Evolutionary conservation across 2,888 invertebrate species (phyloP).

Genomic region (Sphinx pinastri): DNA sequence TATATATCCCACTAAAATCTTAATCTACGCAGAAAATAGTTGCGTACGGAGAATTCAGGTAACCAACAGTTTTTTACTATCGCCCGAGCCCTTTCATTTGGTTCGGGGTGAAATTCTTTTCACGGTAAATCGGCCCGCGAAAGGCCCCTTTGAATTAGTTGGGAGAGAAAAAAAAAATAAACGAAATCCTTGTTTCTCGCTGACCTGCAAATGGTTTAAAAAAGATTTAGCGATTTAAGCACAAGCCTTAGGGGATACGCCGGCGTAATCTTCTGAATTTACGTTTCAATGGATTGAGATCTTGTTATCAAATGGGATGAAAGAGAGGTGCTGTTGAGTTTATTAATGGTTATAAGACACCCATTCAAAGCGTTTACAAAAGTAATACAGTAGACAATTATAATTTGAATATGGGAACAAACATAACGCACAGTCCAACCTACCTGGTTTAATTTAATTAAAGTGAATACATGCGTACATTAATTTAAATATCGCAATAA

Average conservation of each 20-base stretch:
- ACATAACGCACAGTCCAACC: no score
- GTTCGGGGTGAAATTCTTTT: conserved; percentile 69
- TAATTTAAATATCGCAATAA: no score
- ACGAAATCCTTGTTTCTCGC: conserved; percentile 50
- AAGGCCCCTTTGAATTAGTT: conserved; percentile 63
- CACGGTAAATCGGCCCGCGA: conserved; percentile 65
- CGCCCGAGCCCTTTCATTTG: conserved; percentile 46
- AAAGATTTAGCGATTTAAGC: conserved; percentile 48
- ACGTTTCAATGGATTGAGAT: conserved; percentile 49
- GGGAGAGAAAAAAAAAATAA: conserved; percentile 40
- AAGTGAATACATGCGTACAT: no score
- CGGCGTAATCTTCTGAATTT: conserved; percentile 48
- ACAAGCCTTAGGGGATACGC: conserved; percentile 36
- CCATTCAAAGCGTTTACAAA: neutral
- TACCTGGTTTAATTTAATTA: no score
- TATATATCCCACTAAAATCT: conserved; percentile 48
- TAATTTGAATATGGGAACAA: neutral
- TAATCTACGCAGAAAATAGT: conserved; percentile 53
- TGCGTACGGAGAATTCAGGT: conserved; percentile 54
- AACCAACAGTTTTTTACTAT: conserved; percentile 59
- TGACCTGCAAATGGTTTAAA: conserved; percentile 56
- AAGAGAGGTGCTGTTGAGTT: conserved; percentile 21
- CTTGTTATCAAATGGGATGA: conserved; percentile 43
- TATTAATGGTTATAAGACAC: conserved; percentile 13
- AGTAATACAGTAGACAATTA: neutral